Base-by-base conservation (phyloP, 2,797 vertebrate species). In the Valencia hispanica region DNA sequence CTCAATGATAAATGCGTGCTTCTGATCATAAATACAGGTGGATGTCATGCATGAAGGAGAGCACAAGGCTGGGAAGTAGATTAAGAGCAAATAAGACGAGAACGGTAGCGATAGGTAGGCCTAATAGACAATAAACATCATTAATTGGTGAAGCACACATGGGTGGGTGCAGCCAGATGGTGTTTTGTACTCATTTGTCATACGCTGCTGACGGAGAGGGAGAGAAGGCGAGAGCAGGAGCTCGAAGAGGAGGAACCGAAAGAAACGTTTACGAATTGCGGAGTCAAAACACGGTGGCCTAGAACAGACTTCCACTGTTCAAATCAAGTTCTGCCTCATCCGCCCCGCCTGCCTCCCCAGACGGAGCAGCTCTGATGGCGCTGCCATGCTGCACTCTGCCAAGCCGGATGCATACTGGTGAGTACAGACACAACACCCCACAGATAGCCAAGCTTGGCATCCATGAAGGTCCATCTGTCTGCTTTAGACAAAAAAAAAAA, bases 141-240 rank as follows among this genome's bases (percentile, higher is more conserved):
- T 94, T 94, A 95, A 93, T 90, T 94, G 92, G 90, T 85, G 86
- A 92, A 79, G 80, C 90, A 90, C 90, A 93, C 89, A 91, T 92
- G 90, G 84, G 89, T 90, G 89, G 91, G 83, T 93, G 88, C 89
- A 86, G 90, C 92, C 94, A 95, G 94, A 95, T 95, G 94, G 94
- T 92, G 92, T 94, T 95, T 93, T 93, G 92, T 94, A 91, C 94
- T 94, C 90, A 91, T 94, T 94, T 94, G 94, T 95, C 93, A 95
- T 91, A 92, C 90, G 85, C 81, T 80, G 83, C 87, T 94, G 91
- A 94, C 86, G 88, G 76, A 89, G 79, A 89, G 63, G 47, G 70
- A 70, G 66, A 79, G 84, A 80, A 61, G 68, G 73, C 68, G 79
- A 80, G 87, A 83, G 61, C 72, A 71, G 72, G 86, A 77, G 77